phyloP scores from a whole-genome alignment of 2,113 vertebrate species.

The Pseudorhombus dupliciocellatus region DNA sequence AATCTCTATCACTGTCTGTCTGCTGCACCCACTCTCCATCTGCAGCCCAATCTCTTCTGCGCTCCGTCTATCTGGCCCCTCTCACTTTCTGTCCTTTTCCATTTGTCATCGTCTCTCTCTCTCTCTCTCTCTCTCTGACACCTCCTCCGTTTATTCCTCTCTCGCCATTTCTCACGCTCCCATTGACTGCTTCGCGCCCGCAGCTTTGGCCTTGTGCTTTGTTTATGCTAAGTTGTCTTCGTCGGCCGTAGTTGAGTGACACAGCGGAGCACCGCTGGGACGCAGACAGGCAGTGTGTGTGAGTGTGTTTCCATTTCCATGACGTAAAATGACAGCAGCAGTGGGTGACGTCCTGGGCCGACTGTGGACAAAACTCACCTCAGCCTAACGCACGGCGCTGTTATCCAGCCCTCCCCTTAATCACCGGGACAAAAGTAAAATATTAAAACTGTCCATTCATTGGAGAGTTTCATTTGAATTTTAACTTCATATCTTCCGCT shows the following conservation, averaged over 20 bases:
- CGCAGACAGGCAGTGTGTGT: background rate
- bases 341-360: background rate
- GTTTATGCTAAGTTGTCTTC: constrained; percentile 34
- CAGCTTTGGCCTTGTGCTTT: constrained; percentile 33
- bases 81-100: constrained; percentile 56
- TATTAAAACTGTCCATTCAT: too few relatives aligned
- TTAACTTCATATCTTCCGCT: background rate
- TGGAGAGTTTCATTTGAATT: too few relatives aligned
- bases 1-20: constrained; percentile 65
- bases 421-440: too few relatives aligned
- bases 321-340: constrained; percentile 19
- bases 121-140: constrained; percentile 51
- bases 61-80: constrained; percentile 36
- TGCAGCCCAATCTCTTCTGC: constrained; percentile 36
- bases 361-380: background rate
- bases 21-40: constrained; percentile 44
- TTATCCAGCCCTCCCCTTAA: too few relatives aligned
- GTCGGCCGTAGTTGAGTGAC: constrained; percentile 31
- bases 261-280: constrained; percentile 34
- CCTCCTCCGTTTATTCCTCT: constrained; percentile 46
- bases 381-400: background rate
- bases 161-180: constrained; percentile 30
- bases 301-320: constrained; percentile 1
- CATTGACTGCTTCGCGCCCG: constrained; percentile 22
- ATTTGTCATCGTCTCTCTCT: constrained; percentile 60